Conservation (phyloP, 2,888 invertebrate species). For the Dioctria linearis region DNA sequence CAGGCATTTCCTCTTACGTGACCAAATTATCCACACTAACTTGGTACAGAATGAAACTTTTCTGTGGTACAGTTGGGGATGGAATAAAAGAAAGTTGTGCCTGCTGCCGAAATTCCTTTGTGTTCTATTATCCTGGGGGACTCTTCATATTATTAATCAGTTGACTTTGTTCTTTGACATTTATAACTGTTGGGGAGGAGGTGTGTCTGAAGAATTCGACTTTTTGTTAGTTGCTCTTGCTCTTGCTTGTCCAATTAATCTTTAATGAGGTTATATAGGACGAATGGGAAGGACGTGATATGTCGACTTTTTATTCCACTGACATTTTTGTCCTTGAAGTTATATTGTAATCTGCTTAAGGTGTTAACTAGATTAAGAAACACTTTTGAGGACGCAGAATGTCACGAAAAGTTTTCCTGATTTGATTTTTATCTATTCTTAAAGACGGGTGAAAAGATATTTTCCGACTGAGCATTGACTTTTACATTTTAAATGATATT, state of each 20-base stretch:
- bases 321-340: neutral
- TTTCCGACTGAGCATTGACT: too few relatives aligned
- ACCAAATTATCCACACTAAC: constrained; percentile 29
- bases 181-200: neutral
- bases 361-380: too few relatives aligned
- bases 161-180: neutral
- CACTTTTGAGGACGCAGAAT: too few relatives aligned
- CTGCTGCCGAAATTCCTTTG: neutral
- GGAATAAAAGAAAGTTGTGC: constrained; percentile 5
- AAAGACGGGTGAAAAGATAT: too few relatives aligned
- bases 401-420: too few relatives aligned
- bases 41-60: constrained; percentile 1
- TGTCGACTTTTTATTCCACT: neutral
- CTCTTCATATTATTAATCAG: constrained; percentile 9
- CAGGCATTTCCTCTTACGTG: constrained; percentile 23
- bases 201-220: neutral
- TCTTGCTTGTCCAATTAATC: neutral
- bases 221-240: too few relatives aligned
- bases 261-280: neutral
- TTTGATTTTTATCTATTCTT: too few relatives aligned
- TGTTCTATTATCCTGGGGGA: neutral
- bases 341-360: neutral
- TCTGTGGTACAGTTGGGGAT: neutral
- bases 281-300: neutral
- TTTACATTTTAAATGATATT: too few relatives aligned